Base-by-base conservation (phyloP, 92 coral and sea anemone genomes). In the Zoanthus sansibaricus region DNA sequence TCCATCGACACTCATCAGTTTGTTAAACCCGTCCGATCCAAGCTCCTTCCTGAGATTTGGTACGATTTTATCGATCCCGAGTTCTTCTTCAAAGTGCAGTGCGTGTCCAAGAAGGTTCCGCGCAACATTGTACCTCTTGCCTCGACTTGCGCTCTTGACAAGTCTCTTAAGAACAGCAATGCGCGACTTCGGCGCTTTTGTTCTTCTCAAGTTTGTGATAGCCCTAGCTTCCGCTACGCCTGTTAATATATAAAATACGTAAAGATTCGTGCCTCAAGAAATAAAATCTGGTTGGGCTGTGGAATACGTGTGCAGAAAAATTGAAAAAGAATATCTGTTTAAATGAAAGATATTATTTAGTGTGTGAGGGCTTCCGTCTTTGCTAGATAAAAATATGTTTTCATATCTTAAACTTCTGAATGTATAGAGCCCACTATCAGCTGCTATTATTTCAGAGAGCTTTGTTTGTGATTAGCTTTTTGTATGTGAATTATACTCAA, bases 1-100 rank as follows among this genome's bases (percentile, higher is more conserved):
- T 7, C 94, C 95, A 25, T 77, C 86, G 33, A 91, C 75, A 56
- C 93, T 90, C 92, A 93, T 66, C 66, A 93, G 51, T 25, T 49
- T 86, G 18, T 93, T 89, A 21, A 93, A 86, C 15, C 72, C 86
- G 11, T 79, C 86, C 17, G 61, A 45, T 17, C 88, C 92, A 32
- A 93, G 86, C 30, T 86, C 58, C 8, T 15, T 69, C 47, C 90
- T 87, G 15, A 93, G 87, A 30, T 82, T 77, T 16, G 78, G 87
- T 15, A 77, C 15, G 16, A 86, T 83, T 31, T 32, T 67, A n/a
- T 72, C 18, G 12, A 18, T 67, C 49, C 52, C 12, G 59, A 82
- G 62, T 13, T 82, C 37, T 82, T 67, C 59, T 47, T 68, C 76
- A 5, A 17, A 33, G 47, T 82, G 86, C 20, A 68, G 46, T 7